phyloP scores from a whole-genome alignment of 1,140 invertebrate genomes.

The Pollicipes pollicipes region DNA sequence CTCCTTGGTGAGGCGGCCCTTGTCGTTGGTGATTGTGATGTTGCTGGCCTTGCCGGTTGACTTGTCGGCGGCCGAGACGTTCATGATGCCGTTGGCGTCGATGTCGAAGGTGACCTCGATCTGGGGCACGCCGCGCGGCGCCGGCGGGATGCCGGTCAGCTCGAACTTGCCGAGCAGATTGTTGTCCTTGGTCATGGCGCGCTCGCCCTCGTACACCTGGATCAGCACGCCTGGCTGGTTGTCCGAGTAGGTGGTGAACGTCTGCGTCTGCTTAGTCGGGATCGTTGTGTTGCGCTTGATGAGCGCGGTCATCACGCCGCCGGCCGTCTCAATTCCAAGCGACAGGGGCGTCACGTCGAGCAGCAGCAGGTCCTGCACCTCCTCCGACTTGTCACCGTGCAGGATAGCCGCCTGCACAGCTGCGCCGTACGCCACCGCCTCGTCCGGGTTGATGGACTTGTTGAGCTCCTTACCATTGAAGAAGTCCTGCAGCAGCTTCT shows the following conservation, averaged over 20 bases:
- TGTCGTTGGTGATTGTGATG: constrained; percentile 42
- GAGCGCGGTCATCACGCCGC: constrained; percentile 87
- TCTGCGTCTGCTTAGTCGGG: constrained; percentile 87
- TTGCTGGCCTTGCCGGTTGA: constrained; percentile 55
- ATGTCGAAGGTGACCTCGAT: too few species aligned
- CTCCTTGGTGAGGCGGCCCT: too few species aligned
- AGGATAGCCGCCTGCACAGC: constrained; percentile 77
- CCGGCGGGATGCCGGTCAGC: too few species aligned
- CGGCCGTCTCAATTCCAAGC: constrained; percentile 90
- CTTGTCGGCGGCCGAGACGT: constrained; percentile 57
- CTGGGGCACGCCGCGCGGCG: too few species aligned
- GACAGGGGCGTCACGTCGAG: constrained; percentile 88
- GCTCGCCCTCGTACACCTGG: too few species aligned
- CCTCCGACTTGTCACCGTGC: constrained; percentile 83
- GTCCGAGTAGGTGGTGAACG: constrained; percentile 90
- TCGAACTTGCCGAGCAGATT: too few species aligned
- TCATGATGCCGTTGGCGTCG: too few species aligned
- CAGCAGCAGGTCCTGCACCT: constrained; percentile 72
- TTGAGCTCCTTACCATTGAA: constrained; percentile 91
- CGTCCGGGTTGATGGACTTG: constrained; percentile 90
- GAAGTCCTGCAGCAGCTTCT: constrained; percentile 53
- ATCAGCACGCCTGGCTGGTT: constrained; percentile 89
- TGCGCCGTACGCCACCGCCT: constrained; percentile 60
- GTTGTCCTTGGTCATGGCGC: too few species aligned
- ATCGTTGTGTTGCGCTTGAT: constrained; percentile 94